Evolutionary conservation across 53 echinoderm and acorn worm genomes (phyloP), one percentile per base, ranked within the genome.

Genomic region (Stichopus horrens): DNA sequence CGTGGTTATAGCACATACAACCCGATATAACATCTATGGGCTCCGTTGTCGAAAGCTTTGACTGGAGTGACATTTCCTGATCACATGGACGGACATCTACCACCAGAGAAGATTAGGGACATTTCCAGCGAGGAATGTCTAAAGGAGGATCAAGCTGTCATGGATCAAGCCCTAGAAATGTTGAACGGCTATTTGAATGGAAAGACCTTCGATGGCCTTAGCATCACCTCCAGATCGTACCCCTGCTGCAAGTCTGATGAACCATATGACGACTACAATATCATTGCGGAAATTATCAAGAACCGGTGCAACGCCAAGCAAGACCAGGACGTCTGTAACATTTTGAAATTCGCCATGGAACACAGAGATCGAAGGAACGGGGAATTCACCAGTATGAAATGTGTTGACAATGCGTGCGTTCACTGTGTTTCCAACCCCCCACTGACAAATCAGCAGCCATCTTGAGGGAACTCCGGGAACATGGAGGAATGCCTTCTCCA

Each of bases 21-120:
- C 19, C 90, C 82, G 16, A 90, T 93, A 9, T 88, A 93, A 55
- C 90, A 90, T 55, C 18, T 86, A 4, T 90, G 93, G 90, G 85
- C 93, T 7, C 90, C 90, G 0, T 57, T 93, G 4, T 88, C 88
- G 16, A 83, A 65, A 23, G 82, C 67, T 20, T 76, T 93, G 13
- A 88, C 86, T 0, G 76, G 78, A 1, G 93, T 93, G 8, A 59
- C 77, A 14, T 65, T 93, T 52, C 75, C 79, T 52, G 55, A 80
- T 55, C 79, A 66, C 53, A 74, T 93, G 55, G 73, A 84, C 7
- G 90, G 93, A 53, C 88, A 90, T 5, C 5, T 23, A 14, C 23
- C 66, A 7, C 63, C 37, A 9, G 18, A 6, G 8, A 60, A 65
- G 16, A 82, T 14, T 14, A 14, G 8, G 59, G 7, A 65, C 14